These are phyloP conservation scores for Sparidentex hasta DNA, from an alignment of 2,797 vertebrate genomes.

Conservation along the genomic window DNA sequence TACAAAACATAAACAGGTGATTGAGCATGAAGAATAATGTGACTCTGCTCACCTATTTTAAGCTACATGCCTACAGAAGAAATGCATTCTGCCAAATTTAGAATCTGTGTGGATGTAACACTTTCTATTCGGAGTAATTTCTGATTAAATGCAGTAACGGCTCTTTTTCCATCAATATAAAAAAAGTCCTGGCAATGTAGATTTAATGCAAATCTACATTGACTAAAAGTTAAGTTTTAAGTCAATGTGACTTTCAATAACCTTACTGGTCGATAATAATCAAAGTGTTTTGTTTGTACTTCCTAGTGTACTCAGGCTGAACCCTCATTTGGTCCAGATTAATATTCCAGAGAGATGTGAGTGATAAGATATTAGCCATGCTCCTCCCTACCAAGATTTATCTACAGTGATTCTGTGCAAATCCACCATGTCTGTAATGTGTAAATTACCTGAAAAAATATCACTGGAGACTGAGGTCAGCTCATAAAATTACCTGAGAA, in stretches of 20 bases:
- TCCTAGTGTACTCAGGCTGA: background rate
- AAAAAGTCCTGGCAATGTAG: background rate
- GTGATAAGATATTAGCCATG: slow-evolving; percentile 20
- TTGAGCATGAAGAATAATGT: background rate
- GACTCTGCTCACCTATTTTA: background rate
- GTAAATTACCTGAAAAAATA: background rate
- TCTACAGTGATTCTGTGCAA: slow-evolving; percentile 7
- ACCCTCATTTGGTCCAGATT: background rate
- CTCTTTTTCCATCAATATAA: background rate
- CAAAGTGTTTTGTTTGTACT: slow-evolving; percentile 22
- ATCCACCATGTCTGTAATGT: slow-evolving; percentile 5
- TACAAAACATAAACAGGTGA: background rate
- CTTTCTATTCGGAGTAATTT: background rate
- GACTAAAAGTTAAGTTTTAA: background rate
- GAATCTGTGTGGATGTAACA: background rate
- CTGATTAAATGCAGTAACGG: background rate
- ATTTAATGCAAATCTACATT: background rate
- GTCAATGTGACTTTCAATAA: slow-evolving; percentile 10
- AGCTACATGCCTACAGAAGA: background rate
- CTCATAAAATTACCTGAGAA: background rate
- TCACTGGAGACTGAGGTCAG: background rate
- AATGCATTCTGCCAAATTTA: background rate
- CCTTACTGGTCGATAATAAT: slow-evolving; percentile 10
- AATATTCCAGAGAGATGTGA: slow-evolving; percentile 9
- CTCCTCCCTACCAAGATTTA: background rate